Evolutionary conservation across 2,888 invertebrate species (phyloP).

Genomic region (Ennomos quercinarius): DNA sequence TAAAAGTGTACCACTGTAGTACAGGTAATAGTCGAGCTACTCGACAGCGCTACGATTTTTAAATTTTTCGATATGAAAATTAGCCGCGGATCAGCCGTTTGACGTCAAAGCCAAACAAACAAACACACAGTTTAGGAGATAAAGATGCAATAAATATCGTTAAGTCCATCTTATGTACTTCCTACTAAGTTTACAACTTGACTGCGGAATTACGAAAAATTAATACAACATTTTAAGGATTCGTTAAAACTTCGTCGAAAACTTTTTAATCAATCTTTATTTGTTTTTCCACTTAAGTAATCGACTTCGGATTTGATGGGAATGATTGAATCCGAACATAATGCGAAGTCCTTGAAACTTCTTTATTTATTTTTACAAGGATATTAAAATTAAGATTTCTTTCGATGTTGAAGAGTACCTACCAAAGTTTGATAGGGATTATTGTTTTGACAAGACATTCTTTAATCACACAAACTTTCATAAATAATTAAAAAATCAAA

Average conservation of each 20-base stretch:
- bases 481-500: no score
- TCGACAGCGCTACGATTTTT: no score
- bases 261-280: conserved; percentile 51
- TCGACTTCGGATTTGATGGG: conserved; percentile 43
- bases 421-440: conserved; percentile 1
- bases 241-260: conserved; percentile 48
- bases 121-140: no score
- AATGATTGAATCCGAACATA: conserved; percentile 51
- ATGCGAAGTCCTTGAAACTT: conserved; percentile 49
- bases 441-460: neutral
- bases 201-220: conserved; percentile 23
- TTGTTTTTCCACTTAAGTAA: conserved; percentile 53
- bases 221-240: conserved; percentile 27
- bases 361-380: conserved; percentile 29
- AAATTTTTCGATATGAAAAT: no score
- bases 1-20: no score
- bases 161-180: no score
- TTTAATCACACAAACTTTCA: neutral
- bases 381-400: conserved; percentile 25
- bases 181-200: neutral
- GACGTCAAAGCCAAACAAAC: no score
- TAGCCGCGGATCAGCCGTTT: no score
- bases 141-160: no score
- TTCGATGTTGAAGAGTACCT: conserved; percentile 1
- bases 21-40: no score